These are phyloP conservation scores for Dugesia japonica DNA, from an alignment of 2,888 invertebrate genomes.

Conservation along the genomic window DNA sequence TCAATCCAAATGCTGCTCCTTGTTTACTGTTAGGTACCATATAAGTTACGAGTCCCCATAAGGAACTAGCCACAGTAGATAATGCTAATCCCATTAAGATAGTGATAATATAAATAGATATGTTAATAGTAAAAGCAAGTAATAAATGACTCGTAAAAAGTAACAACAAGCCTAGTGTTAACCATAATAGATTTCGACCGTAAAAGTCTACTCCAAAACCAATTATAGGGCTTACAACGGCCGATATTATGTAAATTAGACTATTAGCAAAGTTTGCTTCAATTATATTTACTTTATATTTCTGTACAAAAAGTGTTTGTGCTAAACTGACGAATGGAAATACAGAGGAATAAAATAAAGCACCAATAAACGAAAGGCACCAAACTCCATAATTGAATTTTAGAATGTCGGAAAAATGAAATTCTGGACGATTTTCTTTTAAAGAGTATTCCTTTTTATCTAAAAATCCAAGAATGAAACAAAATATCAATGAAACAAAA, in stretches of 20 bases:
- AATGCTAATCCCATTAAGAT: constrained; percentile 68
- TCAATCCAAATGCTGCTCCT: constrained; percentile 89
- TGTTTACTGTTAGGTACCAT: constrained; percentile 77
- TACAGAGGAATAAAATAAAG: constrained; percentile 80
- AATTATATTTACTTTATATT: constrained; percentile 25
- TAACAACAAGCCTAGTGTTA: constrained; percentile 60
- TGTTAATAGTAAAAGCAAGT: constrained; percentile 54
- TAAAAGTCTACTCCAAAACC: constrained; percentile 73
- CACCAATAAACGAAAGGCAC: constrained; percentile 76
- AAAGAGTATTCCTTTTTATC: constrained; percentile 66
- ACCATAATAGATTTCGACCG: constrained; percentile 79
- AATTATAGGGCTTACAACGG: constrained; percentile 66
- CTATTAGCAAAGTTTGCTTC: constrained; percentile 24
- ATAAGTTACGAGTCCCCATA: constrained; percentile 83
- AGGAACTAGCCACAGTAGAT: constrained; percentile 73
- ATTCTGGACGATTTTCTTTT: constrained; percentile 65
- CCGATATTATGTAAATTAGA: constrained; percentile 54
- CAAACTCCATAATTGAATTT: constrained; percentile 54
- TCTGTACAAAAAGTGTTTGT: constrained; percentile 51
- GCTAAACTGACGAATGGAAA: constrained; percentile 87
- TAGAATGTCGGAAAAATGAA: constrained; percentile 52
- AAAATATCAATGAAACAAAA: constrained; percentile 66
- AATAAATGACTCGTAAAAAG: constrained; percentile 54
- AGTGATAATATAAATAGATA: constrained; percentile 41
- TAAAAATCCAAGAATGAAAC: constrained; percentile 63